phyloP scores from a whole-genome alignment of 1,140 invertebrate species.

The Drosophila obscura region DNA sequence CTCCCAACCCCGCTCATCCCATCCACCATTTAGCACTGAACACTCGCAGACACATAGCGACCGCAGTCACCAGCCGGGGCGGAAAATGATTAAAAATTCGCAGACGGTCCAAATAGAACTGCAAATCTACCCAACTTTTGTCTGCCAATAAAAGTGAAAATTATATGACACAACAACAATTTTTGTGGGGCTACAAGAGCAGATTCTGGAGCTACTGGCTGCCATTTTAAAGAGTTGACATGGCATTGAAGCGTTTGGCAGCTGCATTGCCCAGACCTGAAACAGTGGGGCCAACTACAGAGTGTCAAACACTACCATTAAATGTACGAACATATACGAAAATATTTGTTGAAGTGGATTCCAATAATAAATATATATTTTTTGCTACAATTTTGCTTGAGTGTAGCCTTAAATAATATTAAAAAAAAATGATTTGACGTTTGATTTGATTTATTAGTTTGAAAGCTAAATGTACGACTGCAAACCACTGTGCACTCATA shows the following conservation, averaged over 20 bases:
- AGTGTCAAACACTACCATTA: no score
- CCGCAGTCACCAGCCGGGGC: constrained; percentile 29
- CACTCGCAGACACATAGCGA: constrained; percentile 38
- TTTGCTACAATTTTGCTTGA: no score
- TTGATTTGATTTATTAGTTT: background rate
- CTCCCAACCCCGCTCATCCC: background rate
- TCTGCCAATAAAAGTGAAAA: constrained; percentile 64
- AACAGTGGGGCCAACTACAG: background rate
- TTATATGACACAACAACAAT: constrained; percentile 45
- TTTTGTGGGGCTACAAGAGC: constrained; percentile 6
- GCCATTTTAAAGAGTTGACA: constrained; percentile 14
- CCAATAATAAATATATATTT: background rate
- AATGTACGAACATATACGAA: no score
- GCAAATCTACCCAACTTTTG: constrained; percentile 30
- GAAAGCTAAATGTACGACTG: no score
- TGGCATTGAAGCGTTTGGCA: constrained; percentile 13
- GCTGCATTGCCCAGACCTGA: constrained; percentile 1
- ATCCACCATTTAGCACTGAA: constrained; percentile 22
- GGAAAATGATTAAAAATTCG: constrained; percentile 65
- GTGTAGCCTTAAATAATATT: no score
- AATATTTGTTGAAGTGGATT: no score
- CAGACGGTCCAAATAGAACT: constrained; percentile 55
- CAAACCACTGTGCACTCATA: constrained; percentile 6
- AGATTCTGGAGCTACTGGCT: constrained; percentile 2
- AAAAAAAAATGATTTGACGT: background rate